phyloP scores from a whole-genome alignment of 2,888 invertebrate species.

The Chaetogeoica ovagalla region DNA sequence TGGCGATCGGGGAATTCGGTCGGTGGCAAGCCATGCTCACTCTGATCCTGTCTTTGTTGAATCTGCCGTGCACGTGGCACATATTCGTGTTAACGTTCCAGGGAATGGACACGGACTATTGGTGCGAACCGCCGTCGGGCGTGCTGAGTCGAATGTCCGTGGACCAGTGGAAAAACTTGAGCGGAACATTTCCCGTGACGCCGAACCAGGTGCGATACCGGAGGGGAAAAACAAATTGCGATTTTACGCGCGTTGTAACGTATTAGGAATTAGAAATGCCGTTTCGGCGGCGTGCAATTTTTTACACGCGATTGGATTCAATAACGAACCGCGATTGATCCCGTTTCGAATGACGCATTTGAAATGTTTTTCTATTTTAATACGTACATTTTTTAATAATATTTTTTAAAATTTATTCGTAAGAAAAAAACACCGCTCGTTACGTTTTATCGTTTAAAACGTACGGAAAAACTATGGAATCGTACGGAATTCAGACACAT shows the following conservation, averaged over 20 bases:
- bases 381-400: too few species aligned
- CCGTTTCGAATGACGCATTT: too few species aligned
- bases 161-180: conserved; percentile 69
- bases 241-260: neutral
- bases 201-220: conserved; percentile 2
- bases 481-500: too few species aligned
- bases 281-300: too few species aligned
- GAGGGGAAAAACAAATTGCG: neutral
- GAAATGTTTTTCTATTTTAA: too few species aligned
- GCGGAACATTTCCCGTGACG: conserved; percentile 60
- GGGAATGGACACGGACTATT: conserved; percentile 69
- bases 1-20: conserved; percentile 74
- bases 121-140: conserved; percentile 69
- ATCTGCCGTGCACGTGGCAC: conserved; percentile 80
- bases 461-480: too few species aligned
- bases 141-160: conserved; percentile 63
- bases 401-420: too few species aligned
- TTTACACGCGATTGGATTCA: too few species aligned
- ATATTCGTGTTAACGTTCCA: conserved; percentile 77
- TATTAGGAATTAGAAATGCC: too few species aligned
- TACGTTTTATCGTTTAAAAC: too few species aligned
- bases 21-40: conserved; percentile 77
- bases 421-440: too few species aligned
- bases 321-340: too few species aligned
- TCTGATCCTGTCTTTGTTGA: conserved; percentile 73